These are phyloP conservation scores for Drosophila anomelani DNA, from an alignment of 2,888 invertebrate species.

Conservation along the genomic window DNA sequence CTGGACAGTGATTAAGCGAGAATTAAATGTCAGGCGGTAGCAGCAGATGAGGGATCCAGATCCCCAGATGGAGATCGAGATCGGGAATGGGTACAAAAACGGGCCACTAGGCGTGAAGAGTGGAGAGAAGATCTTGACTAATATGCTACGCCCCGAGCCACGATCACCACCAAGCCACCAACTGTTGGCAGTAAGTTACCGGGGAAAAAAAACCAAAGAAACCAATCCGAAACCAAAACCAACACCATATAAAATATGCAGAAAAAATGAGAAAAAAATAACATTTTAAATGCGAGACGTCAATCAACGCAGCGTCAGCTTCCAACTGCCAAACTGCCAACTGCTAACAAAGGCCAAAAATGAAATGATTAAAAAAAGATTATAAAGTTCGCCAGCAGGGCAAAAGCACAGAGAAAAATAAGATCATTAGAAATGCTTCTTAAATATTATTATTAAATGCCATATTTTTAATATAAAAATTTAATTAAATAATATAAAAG, in stretches of 20 bases:
- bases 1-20: constrained; percentile 77
- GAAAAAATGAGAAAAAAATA: constrained; percentile 14
- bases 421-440: too few relatives aligned
- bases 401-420: constrained; percentile 4
- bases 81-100: neutral
- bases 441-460: too few relatives aligned
- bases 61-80: constrained; percentile 7
- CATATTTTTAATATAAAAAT: too few relatives aligned
- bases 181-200: constrained; percentile 19
- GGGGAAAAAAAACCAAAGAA: constrained; percentile 2
- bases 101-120: constrained; percentile 43
- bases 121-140: constrained; percentile 51
- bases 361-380: constrained; percentile 76
- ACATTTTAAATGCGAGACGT: constrained; percentile 58
- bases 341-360: constrained; percentile 67
- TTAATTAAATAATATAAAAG: too few relatives aligned
- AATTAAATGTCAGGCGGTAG: constrained; percentile 70
- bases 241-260: constrained; percentile 38
- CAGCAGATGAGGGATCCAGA: constrained; percentile 44
- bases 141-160: constrained; percentile 48
- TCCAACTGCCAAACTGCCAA: constrained; percentile 70
- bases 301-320: constrained; percentile 78
- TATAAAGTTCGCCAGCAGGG: constrained; percentile 58
- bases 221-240: constrained; percentile 17
- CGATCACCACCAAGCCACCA: constrained; percentile 34